Evolutionary conservation across 2,113 vertebrate genomes (phyloP).

Genomic region (Equus przewalskii): DNA sequence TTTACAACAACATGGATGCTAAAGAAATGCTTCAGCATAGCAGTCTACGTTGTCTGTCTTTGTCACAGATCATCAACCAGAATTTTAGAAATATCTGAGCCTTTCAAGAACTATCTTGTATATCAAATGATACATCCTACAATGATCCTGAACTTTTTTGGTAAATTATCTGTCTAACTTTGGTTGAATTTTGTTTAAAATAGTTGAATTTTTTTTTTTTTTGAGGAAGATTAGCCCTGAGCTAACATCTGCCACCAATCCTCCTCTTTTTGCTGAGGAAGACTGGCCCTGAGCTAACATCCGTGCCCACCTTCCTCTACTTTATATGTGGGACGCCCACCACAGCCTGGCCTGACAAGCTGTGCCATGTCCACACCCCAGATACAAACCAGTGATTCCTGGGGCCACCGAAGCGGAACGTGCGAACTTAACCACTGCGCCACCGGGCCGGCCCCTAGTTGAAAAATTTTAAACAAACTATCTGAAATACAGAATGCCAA

Average conservation of each 20-base stretch:
- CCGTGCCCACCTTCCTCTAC: no score
- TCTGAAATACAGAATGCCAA: neutral
- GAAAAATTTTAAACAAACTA: neutral
- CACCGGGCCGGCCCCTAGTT: neutral
- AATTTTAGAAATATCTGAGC: conserved; percentile 21
- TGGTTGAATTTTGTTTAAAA: conserved; percentile 23
- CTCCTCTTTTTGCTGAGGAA: no score
- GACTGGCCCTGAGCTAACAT: no score
- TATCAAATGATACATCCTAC: neutral
- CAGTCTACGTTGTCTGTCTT: neutral
- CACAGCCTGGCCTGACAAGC: no score
- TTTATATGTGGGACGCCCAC: no score
- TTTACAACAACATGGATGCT: neutral
- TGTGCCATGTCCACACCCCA: no score
- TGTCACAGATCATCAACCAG: neutral
- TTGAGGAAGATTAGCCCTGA: no score
- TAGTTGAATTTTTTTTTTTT: neutral
- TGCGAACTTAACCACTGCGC: no score
- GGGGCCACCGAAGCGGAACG: no score
- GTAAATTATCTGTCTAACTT: neutral
- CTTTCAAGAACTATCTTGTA: neutral
- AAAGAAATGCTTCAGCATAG: neutral
- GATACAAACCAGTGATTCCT: no score
- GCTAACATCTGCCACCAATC: no score
- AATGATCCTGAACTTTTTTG: neutral